Base-by-base conservation (phyloP, 1,140 invertebrate species). In the Musca domestica region DNA sequence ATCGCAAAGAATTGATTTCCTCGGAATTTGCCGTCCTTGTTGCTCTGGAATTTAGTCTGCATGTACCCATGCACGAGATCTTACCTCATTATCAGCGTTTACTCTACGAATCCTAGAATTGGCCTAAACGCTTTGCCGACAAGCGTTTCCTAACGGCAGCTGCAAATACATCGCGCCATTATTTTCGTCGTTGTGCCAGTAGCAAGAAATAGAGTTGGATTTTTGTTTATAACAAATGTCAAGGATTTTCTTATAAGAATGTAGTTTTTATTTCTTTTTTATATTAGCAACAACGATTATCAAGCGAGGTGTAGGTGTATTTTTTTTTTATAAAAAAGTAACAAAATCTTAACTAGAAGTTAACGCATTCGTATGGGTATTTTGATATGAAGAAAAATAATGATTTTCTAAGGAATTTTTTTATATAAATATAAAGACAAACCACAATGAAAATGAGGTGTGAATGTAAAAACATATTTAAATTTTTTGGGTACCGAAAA, bases 21-120 rank as follows among this genome's bases (percentile, higher is more conserved):
- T 95, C 92, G 61, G 96, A 98, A 84, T 97, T 98, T 85, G 94
- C 94, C 6, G 94, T 97, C 61, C 84, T 98, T 20, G 95, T 98
- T 51, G 95, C 95, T 0, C 83, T 98, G 56, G 95, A 98, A 82
- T 98, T 98, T 83, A 92, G 93, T 23, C 85, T 98, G 56, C 95
- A 97, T 83, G 86, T 96, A 52, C 94, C 94, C 10, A 93, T 92
- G 46, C 90, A 90, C 83, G 94, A 98, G 84, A 89, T 98, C 67
- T 90, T 94, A 84, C 95, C 96, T 14, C 95, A 98, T 82, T 98
- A 96, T 84, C 95, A 98, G 83, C 87, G 95, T 70, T 87, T 98
- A 67, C 85, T 95, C 67, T 94, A 94, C 80, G 93, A 95, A 80
- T 93, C 91, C 83, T 94, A 81, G 76, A 76, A 72, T 68, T 80